Evolutionary conservation across 2,888 invertebrate genomes (phyloP).

Genomic region (Drosophila gaucha): DNA sequence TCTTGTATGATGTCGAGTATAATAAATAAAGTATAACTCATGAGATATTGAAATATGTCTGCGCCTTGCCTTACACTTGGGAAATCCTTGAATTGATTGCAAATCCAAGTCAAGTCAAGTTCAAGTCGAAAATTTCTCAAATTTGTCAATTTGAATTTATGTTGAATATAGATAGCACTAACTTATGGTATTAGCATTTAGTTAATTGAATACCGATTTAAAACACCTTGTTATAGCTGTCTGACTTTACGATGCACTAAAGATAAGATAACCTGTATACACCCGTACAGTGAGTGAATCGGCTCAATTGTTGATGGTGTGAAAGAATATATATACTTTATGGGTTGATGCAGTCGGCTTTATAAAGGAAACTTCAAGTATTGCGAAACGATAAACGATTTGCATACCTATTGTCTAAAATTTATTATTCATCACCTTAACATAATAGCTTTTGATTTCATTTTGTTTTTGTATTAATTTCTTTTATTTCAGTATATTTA

Average conservation of each 20-base stretch:
- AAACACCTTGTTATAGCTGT: not conserved
- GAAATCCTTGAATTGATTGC: too few species aligned
- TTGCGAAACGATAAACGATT: too few species aligned
- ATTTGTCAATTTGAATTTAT: not conserved
- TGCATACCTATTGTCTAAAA: too few species aligned
- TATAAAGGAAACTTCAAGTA: too few species aligned
- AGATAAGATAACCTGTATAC: not conserved
- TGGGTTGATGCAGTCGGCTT: not conserved
- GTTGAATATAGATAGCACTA: not conserved
- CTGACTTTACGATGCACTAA: not conserved
- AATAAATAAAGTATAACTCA: constrained; percentile 30
- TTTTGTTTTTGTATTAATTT: too few species aligned
- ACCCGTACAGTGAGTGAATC: not conserved
- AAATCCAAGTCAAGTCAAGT: too few species aligned
- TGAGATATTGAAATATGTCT: constrained; percentile 1
- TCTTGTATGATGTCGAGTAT: constrained; percentile 7
- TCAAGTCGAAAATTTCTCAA: too few species aligned
- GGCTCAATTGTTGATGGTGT: not conserved
- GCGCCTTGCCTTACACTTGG: too few species aligned
- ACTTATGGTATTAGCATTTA: not conserved
- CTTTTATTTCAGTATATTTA: too few species aligned
- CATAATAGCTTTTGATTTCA: too few species aligned
- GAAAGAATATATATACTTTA: not conserved
- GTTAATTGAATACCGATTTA: not conserved
- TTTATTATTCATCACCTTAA: too few species aligned